Evolutionary conservation across 1,140 invertebrate species (phyloP).

Genomic region (Diorhabda sublineata): DNA sequence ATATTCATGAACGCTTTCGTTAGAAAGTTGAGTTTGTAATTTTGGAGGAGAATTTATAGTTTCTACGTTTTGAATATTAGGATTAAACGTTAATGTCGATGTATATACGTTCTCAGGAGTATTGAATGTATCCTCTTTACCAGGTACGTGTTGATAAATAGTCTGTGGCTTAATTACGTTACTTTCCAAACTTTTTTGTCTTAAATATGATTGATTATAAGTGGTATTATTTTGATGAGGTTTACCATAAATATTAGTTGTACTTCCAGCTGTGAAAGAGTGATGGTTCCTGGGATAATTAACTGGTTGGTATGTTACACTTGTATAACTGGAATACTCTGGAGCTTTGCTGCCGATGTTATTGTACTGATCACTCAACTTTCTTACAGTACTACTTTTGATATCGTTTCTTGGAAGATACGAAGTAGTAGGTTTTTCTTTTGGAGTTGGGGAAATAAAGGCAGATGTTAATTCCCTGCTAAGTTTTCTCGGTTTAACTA

Average conservation of each 20-base stretch:
- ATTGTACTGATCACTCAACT: conserved; percentile 44
- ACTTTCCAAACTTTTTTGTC: neutral
- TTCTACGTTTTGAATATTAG: conserved; percentile 18
- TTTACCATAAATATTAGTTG: neutral
- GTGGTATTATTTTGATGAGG: neutral
- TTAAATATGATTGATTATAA: conserved; percentile 14
- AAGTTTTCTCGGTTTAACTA: conserved; percentile 30
- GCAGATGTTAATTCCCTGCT: conserved; percentile 35
- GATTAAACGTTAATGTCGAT: conserved; percentile 31
- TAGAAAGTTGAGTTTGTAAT: conserved; percentile 29
- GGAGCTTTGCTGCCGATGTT: conserved; percentile 26
- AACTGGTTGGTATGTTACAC: conserved; percentile 20
- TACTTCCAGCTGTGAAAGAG: neutral
- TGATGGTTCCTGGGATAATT: neutral
- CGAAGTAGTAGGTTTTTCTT: conserved; percentile 28
- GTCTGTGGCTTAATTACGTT: conserved; percentile 10
- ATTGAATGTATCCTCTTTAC: conserved; percentile 7
- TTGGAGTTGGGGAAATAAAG: conserved; percentile 19
- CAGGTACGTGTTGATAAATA: conserved; percentile 21
- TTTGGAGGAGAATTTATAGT: conserved; percentile 24
- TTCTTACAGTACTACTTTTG: conserved; percentile 34
- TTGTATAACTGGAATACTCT: conserved; percentile 23
- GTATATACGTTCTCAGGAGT: conserved; percentile 24
- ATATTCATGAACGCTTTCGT: conserved; percentile 36
- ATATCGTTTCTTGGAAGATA: conserved; percentile 28